Evolutionary conservation across 2,888 invertebrate genomes (phyloP), one percentile per base, ranked within the genome.

Genomic region (Drosophila anomalipes): DNA sequence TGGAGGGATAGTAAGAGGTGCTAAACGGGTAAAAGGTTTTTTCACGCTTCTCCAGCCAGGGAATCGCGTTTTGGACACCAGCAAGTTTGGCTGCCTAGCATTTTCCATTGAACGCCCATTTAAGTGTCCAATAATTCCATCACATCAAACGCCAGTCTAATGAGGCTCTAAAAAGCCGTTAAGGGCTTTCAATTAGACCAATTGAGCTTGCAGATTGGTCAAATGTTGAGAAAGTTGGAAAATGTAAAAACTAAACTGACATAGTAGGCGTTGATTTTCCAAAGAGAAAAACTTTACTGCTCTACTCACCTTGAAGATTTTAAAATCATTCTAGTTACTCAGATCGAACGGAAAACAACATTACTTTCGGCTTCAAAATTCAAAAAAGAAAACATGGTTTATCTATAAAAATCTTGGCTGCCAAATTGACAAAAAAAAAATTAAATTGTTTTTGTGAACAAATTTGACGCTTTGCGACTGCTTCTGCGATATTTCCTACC

Each of bases 51-150:
- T 68, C 53, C 61, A 51, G 39, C 41, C 30, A 47, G 67, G 53
- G 53, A 44, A 66, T 44, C 39, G 52, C 35, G 12, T 44, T 58
- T 58, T 67, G 53, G 54, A 69, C 64, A 65, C 71, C 56, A 53
- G 64, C 76, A 69, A 41, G 51, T 52, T 65, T 51, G 56, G 69
- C 64, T 70, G 79, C 71, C 69, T 66, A 53, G 58, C 70, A 70
- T 81, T 77, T 70, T 67, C 26, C 66, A 71, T 74, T 79, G 72
- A 82, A 70, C 82, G 86, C 90, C 86, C 80, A 90, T 90, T 87
- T 90, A 87, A 90, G 86, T 90, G 87, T 90, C 89, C 87, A 90
- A 90, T 87, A 87, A 90, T 87, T 87, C 87, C 89, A 87, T 87
- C 90, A 86, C 89, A 82, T 87, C 77, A 90, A 83, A 83, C 89